These are phyloP conservation scores for Brachypodius melanocephalos DNA, from an alignment of 2,113 vertebrate species.

Conservation along the genomic window DNA sequence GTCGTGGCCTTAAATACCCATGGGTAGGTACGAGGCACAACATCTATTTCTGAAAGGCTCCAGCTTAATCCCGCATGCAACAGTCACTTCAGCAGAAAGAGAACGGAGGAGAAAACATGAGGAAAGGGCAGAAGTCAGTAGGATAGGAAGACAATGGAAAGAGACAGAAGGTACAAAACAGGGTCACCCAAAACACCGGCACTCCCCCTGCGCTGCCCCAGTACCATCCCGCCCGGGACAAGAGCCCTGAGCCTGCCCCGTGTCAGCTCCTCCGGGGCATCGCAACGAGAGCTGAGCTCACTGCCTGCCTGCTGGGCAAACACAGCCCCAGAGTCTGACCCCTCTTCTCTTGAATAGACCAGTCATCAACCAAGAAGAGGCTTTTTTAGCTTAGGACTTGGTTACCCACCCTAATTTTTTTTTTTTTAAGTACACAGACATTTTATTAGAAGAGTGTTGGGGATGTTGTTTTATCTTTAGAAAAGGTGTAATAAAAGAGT, in stretches of 20 bases:
- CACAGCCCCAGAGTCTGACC: neutral
- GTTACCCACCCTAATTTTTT: neutral
- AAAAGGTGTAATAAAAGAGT: neutral
- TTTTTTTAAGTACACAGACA: neutral
- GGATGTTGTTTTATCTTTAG: neutral
- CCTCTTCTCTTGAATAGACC: neutral
- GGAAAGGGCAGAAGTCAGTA: slow-evolving; percentile 8
- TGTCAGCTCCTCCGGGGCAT: neutral
- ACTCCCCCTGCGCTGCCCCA: neutral
- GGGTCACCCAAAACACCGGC: neutral
- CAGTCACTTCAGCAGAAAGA: neutral
- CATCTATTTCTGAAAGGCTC: slow-evolving; percentile 42
- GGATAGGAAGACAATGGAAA: slow-evolving; percentile 1
- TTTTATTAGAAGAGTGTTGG: neutral
- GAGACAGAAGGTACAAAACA: neutral
- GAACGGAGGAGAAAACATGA: neutral
- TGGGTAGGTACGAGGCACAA: slow-evolving; percentile 27
- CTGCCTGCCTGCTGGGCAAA: neutral
- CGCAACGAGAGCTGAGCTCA: accelerated
- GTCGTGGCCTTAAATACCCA: slow-evolving; percentile 49
- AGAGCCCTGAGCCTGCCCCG: neutral
- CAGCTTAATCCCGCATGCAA: neutral
- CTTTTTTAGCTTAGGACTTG: neutral
- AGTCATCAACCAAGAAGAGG: neutral
- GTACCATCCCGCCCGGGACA: neutral